phyloP scores from a whole-genome alignment of 2,113 vertebrate species.

The Polypterus senegalus region DNA sequence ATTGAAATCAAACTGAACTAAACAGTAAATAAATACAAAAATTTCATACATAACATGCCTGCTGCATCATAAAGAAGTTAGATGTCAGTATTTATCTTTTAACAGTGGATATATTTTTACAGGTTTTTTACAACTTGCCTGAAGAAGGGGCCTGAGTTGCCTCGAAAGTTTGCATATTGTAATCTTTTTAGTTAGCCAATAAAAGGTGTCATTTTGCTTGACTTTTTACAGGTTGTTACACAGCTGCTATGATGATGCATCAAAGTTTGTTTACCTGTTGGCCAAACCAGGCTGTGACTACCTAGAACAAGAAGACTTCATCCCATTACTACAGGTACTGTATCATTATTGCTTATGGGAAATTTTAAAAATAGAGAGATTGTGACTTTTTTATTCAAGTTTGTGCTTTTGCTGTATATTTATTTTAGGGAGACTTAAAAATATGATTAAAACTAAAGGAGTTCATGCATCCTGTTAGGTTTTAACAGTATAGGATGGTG shows the following conservation, averaged over 20 bases:
- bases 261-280: slow-evolving; percentile 75
- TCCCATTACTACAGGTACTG: slow-evolving; percentile 94
- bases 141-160: not conserved
- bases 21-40: not conserved
- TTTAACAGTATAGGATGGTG: too few relatives aligned
- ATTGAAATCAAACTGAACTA: slow-evolving; percentile 6
- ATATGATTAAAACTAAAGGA: too few relatives aligned
- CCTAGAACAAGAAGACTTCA: slow-evolving; percentile 90
- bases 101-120: not conserved
- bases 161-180: not conserved
- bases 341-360: slow-evolving; percentile 3
- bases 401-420: too few relatives aligned
- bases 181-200: slow-evolving; percentile 12
- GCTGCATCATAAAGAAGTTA: too few relatives aligned
- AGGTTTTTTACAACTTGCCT: slow-evolving; percentile 42
- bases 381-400: too few relatives aligned
- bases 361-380: too few relatives aligned
- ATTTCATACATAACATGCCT: too few relatives aligned
- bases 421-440: too few relatives aligned
- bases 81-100: too few relatives aligned
- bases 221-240: slow-evolving; percentile 57
- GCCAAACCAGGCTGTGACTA: slow-evolving; percentile 73
- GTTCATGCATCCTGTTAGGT: too few relatives aligned
- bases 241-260: slow-evolving; percentile 82
- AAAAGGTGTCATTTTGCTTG: too few relatives aligned